phyloP scores from a whole-genome alignment of 2,797 vertebrate genomes.

The Rhodeus uyekii region DNA sequence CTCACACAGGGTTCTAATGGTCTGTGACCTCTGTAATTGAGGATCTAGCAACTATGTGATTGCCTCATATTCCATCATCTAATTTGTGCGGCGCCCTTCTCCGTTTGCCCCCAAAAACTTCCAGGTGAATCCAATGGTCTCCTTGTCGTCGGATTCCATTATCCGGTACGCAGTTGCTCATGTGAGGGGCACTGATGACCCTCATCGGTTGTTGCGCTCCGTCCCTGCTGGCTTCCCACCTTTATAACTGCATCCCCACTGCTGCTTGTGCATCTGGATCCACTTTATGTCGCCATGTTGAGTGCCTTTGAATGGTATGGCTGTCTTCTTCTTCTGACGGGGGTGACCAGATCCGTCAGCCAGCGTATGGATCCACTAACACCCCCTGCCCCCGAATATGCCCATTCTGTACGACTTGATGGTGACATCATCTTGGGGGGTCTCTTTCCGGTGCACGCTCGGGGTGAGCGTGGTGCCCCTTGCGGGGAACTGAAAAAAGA shows the following conservation, averaged over 20 bases:
- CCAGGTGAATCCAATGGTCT: constrained; percentile 45
- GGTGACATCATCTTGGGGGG: constrained; percentile 88
- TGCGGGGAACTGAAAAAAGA: constrained; percentile 87
- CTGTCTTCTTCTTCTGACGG: constrained; percentile 82
- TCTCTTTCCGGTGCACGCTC: constrained; percentile 76
- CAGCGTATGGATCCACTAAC: constrained; percentile 80
- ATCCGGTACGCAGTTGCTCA: constrained; percentile 26
- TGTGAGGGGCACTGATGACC: constrained; percentile 49
- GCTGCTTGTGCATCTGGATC: constrained; percentile 26
- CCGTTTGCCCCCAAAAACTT: not conserved
- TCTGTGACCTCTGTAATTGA: constrained; percentile 38
- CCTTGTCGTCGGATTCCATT: constrained; percentile 24
- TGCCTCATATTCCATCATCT: constrained; percentile 30
- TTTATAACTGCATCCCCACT: constrained; percentile 32
- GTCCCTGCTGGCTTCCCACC: constrained; percentile 32
- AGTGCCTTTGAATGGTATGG: constrained; percentile 68
- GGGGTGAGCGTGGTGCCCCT: constrained; percentile 72
- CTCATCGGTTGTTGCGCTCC: constrained; percentile 31
- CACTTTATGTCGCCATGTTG: constrained; percentile 43
- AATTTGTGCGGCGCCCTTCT: not conserved
- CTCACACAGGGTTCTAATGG: constrained; percentile 39
- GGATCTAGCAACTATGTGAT: constrained; percentile 22
- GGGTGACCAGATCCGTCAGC: constrained; percentile 79
- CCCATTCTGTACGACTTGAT: constrained; percentile 93
- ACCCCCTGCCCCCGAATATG: constrained; percentile 85